These are phyloP conservation scores for Sanderia malayensis DNA, from an alignment of 30 jellyfish, hydroid and myxozoan genomes.

Conservation along the genomic window DNA sequence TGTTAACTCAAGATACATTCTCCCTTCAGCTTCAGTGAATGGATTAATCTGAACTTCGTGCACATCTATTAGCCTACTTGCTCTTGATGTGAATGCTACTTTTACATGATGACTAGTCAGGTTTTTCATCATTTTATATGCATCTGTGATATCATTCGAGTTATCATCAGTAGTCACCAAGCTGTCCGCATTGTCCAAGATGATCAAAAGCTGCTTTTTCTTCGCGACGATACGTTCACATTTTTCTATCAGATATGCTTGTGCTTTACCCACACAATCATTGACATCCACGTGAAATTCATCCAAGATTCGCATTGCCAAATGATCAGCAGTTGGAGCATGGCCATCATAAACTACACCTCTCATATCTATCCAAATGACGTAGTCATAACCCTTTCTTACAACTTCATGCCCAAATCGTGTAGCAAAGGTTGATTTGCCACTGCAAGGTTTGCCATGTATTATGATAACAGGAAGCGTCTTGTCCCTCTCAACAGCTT, in stretches of 20 bases:
- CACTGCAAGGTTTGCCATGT: constrained; percentile 3
- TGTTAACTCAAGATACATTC: not conserved
- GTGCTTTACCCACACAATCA: not conserved
- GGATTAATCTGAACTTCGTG: not conserved
- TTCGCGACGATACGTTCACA: not conserved
- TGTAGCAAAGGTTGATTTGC: constrained; percentile 12
- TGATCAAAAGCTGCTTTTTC: not conserved
- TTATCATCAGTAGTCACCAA: not conserved
- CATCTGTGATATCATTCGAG: not conserved
- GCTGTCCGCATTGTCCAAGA: constrained; percentile 3
- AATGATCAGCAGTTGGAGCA: not conserved
- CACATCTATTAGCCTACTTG: not conserved
- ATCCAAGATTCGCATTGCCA: not conserved
- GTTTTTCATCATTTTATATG: not conserved
- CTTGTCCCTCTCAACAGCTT: not conserved
- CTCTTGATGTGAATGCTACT: constrained; percentile 2
- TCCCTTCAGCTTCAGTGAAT: constrained; percentile 4
- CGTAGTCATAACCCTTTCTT: too few relatives aligned
- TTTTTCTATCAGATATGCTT: not conserved
- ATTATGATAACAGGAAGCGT: not conserved
- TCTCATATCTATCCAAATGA: too few relatives aligned
- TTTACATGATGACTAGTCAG: not conserved
- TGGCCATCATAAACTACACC: not conserved
- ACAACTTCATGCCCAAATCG: constrained; percentile 10
- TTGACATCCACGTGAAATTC: constrained; percentile 5